Conservation (phyloP, 2,888 invertebrate genomes). For the Philhelius pedissequus region DNA sequence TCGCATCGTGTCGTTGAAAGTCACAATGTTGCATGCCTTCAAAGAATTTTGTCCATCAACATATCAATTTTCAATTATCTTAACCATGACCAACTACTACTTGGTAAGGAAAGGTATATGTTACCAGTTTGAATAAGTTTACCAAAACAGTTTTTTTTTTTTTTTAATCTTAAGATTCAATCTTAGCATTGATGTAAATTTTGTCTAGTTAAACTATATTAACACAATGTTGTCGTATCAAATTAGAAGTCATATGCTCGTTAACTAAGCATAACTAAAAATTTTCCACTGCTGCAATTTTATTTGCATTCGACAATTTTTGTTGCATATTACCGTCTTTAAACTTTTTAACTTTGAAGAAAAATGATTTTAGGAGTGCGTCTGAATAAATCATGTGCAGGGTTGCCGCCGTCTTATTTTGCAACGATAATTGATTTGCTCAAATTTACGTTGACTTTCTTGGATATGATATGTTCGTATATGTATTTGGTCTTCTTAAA, state of each 20-base stretch:
- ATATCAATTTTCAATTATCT: background rate
- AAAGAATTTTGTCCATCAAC: background rate
- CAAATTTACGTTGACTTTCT: background rate
- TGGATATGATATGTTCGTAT: too few species aligned
- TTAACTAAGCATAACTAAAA: background rate
- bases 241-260: background rate
- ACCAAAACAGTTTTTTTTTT: background rate
- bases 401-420: background rate
- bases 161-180: background rate
- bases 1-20: too few species aligned
- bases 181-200: background rate
- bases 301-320: background rate
- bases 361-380: background rate
- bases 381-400: background rate
- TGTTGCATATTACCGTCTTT: background rate
- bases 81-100: background rate
- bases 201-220: background rate
- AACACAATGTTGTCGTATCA: background rate
- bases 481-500: too few species aligned
- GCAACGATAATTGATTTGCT: background rate
- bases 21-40: too few species aligned
- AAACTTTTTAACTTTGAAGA: background rate
- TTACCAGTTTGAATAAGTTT: background rate
- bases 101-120: background rate
- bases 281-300: background rate